Evolutionary conservation across 2,797 vertebrate genomes (phyloP).

Genomic region (Eptatretus atami): DNA sequence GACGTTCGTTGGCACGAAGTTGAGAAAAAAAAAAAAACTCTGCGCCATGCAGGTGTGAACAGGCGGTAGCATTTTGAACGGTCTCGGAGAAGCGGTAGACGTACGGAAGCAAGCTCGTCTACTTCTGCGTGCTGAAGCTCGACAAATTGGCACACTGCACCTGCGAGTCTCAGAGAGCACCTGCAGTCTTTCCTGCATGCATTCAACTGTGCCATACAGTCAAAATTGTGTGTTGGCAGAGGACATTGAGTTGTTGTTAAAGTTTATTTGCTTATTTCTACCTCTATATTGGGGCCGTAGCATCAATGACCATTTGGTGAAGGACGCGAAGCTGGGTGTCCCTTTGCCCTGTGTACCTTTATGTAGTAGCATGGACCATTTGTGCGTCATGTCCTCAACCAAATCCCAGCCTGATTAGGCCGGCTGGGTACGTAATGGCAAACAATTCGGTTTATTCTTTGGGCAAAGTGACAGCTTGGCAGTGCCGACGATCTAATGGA

Average conservation of each 20-base stretch:
- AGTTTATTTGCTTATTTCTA: background rate
- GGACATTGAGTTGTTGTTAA: too few species aligned
- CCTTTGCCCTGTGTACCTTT: too few species aligned
- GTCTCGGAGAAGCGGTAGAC: conserved; percentile 39
- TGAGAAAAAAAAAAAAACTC: too few species aligned
- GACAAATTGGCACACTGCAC: conserved; percentile 31
- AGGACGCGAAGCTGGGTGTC: background rate
- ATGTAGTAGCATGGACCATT: conserved; percentile 3
- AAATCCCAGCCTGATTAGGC: too few species aligned
- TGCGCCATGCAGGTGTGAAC: conserved; percentile 25
- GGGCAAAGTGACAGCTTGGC: background rate
- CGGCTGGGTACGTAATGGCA: background rate
- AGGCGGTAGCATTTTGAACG: conserved; percentile 52
- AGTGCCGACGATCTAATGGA: background rate
- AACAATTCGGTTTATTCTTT: background rate
- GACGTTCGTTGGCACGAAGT: too few species aligned
- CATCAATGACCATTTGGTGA: too few species aligned
- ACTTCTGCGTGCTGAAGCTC: conserved; percentile 42
- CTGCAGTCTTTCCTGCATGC: conserved; percentile 57
- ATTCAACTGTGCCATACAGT: conserved; percentile 50
- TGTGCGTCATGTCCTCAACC: background rate
- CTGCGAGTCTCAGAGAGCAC: conserved; percentile 46
- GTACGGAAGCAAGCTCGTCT: conserved; percentile 48
- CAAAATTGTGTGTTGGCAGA: conserved; percentile 5
- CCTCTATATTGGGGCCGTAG: too few species aligned